Evolutionary conservation across 2,888 invertebrate species (phyloP), one percentile per base, ranked within the genome.

Genomic region (Eurytoma californica): DNA sequence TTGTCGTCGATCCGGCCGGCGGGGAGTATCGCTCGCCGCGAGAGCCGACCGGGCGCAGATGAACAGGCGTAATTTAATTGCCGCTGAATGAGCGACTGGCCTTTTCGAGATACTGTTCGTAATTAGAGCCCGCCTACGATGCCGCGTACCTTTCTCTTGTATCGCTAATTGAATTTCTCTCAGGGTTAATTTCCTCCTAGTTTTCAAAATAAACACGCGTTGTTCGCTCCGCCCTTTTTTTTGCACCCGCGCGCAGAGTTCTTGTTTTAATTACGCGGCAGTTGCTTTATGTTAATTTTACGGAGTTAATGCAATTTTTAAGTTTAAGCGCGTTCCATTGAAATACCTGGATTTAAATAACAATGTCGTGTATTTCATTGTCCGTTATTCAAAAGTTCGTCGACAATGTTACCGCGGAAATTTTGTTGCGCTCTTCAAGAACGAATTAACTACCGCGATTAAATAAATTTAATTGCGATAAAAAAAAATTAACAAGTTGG

Each of bases 1-100:
- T 53, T 53, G 53, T 53, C 53, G 53, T n/a, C 14, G 53, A 53
- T 53, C n/a, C 53, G 14, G 53, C 53, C n/a, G 53, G 14, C 53
- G 53, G 16, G 18, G 39, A 57, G n/a, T 18, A 57, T 55, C 68
- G 68, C 49, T 68, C 49, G 14, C 18, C 30, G 18, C 61, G 61
- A 30, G 30, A 39, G 16, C 12, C 24, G 14, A 14, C 58, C 18
- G 9, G 61, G 3, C 20, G 73, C 49, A 49, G 61, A 77, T 72
- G 66, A 77, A 60, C 72, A 66, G 51, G 72, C 28, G 67, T 24
- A 72, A 78, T 72, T 78, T 67, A 78, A 78, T 78, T 78, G 61
- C 49, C 61, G 67, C 24, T 39, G 72, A 67, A 67, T 55, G 72
- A 58, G 68, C 47, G 66, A 30, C 51, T 61, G 57, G 28, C 30